Base-by-base conservation (phyloP, 2,113 vertebrate species). In the Psammodynastes pulverulentus region DNA sequence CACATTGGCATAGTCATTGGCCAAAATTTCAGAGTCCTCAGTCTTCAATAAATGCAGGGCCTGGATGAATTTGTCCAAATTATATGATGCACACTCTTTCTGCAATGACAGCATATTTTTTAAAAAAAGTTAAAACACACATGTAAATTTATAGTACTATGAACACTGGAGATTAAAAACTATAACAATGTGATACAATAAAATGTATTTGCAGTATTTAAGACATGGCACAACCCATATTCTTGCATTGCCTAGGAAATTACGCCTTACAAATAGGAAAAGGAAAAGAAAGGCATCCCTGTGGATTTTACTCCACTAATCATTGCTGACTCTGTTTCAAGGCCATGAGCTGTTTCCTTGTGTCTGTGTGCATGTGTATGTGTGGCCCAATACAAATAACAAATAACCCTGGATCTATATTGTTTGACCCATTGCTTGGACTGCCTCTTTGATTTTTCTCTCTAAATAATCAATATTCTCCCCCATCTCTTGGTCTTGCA, bases 71-170 rank as follows among this genome's bases (percentile, higher is more conserved):
- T 3, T 51, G 6, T 62, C 13, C 79, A 92, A 51, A 58, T 29
- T 43, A 62, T 24, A 24, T 3, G 1, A 19, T 62, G 9, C 51
- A 62, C 91, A 92, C 5, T 21, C 2, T 86, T 26, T 12, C 91
- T 92, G 88, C 85, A 92, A 92, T 89, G 53, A 89, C 29, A 92
- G 9, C 17, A 89, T 56, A 5, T 51, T 88, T 24, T 34, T 52
- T 17, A 19, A 53, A 23, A 2, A 54, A 52, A 46, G n/a, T 79
- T 62, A 79, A 24, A 56, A 54, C 51, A 79, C 6, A 43, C 17
- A 4, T 49, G 26, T 72, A 86, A 45, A 90, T 67, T 1, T 67
- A 34, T 21, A 88, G 8, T 34, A 9, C 9, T 52, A 56, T 9
- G n/a, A 9, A 15, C 3, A 29, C 7, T 79, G 34, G 34, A 79